Evolutionary conservation across 2,888 invertebrate genomes (phyloP), one percentile per base, ranked within the genome.

Genomic region (Chalcis sispes): DNA sequence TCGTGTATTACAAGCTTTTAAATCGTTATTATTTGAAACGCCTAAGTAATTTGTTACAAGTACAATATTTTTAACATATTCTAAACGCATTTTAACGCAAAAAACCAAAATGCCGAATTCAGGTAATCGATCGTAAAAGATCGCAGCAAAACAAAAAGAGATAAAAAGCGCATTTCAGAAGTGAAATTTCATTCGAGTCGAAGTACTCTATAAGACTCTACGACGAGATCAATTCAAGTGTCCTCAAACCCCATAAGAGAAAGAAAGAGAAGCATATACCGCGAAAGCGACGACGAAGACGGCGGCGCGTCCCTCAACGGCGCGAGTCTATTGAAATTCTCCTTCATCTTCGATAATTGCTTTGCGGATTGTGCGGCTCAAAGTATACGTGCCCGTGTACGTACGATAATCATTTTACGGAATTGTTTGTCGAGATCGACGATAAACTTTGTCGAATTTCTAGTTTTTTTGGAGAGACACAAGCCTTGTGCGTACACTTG

Each of bases 101-200:
- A n/a, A n/a, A n/a, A n/a, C n/a, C n/a, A n/a, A n/a, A n/a, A n/a
- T n/a, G n/a, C n/a, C n/a, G n/a, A n/a, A n/a, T n/a, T n/a, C n/a
- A n/a, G n/a, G n/a, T n/a, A n/a, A n/a, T n/a, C n/a, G n/a, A n/a
- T n/a, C n/a, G n/a, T n/a, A 2, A 20, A 36, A 40, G 50, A 52
- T 32, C n/a, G 32, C 20, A 20, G 18, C 52, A 36, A 23, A 66
- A 50, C 40, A 23, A 50, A 27, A 59, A n/a, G 20, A 61, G 59
- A 50, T 0, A 52, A 25, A 58, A 78, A 72, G 80, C 81, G 84
- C 82, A 83, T 85, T 84, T 84, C 83, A 83, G 85, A 79, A 86
- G 83, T 83, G 83, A 83, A 86, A 86, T 82, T 87, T 85, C 85
- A 87, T 88, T 87, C 85, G 85, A 58, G 8, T 8, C 82, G 82